phyloP scores from a whole-genome alignment of 53 echinoderm and acorn worm genomes.

The Astropecten irregularis region DNA sequence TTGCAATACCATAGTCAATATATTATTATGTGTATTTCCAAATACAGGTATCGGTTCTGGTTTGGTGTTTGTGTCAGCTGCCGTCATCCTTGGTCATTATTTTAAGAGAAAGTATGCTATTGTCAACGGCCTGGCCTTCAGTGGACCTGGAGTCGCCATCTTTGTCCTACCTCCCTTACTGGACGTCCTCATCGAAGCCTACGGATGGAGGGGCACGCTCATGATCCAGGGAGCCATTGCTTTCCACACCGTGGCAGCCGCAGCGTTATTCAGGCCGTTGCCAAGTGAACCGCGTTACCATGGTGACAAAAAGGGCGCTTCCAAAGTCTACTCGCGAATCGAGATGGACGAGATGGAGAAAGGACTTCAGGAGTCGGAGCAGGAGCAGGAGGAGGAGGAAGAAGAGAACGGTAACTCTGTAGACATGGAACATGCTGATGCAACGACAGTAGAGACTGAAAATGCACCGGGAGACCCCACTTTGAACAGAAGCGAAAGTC shows the following conservation, averaged over 20 bases:
- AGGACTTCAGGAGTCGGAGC: neutral
- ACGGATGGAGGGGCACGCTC: constrained; percentile 52
- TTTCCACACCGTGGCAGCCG: constrained; percentile 41
- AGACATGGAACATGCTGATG: neutral
- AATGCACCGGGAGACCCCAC: neutral
- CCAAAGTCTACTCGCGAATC: neutral
- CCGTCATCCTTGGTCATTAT: constrained; percentile 47
- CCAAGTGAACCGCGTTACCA: neutral
- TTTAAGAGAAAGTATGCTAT: constrained; percentile 48
- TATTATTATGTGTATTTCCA: no score
- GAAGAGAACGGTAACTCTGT: neutral
- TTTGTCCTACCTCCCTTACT: constrained; percentile 53
- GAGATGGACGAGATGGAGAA: constrained; percentile 8
- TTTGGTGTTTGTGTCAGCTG: constrained; percentile 52
- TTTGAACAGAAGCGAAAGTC: no score
- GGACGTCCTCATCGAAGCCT: constrained; percentile 25
- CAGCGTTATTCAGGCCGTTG: constrained; percentile 41
- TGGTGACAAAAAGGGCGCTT: neutral
- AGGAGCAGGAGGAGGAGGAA: neutral
- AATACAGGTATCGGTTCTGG: constrained; percentile 53
- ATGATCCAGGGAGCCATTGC: constrained; percentile 48
- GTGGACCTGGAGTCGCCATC: constrained; percentile 47
- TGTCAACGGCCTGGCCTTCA: constrained; percentile 56
- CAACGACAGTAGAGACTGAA: neutral
- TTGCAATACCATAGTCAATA: no score